Percentiles rank a stretch among this genome's conserved stretches.
phyloP scores from a whole-genome alignment of 2,113 vertebrate species.

The Dicerorhinus sumatrensis region DNA sequence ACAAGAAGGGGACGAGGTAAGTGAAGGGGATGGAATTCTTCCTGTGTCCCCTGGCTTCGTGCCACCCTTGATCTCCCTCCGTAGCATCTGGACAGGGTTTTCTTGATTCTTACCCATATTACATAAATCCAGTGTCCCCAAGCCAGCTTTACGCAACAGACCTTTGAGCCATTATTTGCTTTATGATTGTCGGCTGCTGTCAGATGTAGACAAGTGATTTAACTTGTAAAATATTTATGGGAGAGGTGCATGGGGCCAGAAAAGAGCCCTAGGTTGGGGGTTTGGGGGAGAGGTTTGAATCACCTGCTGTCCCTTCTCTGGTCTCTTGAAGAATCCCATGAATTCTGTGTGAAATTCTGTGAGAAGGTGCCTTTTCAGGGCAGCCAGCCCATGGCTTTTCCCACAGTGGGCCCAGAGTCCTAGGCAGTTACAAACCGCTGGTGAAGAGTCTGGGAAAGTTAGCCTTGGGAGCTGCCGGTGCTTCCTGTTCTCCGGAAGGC shows the following conservation, averaged over 20 bases:
- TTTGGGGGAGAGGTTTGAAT: background rate
- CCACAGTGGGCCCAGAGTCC: background rate
- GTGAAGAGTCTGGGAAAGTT: background rate
- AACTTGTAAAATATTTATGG: background rate
- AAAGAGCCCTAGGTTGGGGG: background rate
- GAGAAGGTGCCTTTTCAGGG: background rate
- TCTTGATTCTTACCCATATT: background rate
- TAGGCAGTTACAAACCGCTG: background rate
- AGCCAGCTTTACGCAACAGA: background rate
- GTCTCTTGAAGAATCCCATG: background rate
- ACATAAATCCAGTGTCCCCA: background rate
- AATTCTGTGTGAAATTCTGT: background rate
- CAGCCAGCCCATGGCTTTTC: background rate
- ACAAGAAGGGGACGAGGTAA: slow-evolving; percentile 96
- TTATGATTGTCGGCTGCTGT: background rate
- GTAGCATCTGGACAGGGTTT: background rate
- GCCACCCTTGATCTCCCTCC: background rate
- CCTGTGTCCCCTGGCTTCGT: background rate
- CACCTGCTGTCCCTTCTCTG: background rate
- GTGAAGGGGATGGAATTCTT: background rate
- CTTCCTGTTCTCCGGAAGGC: background rate
- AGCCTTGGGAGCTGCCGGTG: background rate
- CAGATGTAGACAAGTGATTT: background rate
- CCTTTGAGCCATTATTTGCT: background rate
- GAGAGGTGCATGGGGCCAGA: background rate